These are phyloP conservation scores for Leptoclinus maculatus DNA, from an alignment of 2,797 vertebrate species.

Conservation along the genomic window DNA sequence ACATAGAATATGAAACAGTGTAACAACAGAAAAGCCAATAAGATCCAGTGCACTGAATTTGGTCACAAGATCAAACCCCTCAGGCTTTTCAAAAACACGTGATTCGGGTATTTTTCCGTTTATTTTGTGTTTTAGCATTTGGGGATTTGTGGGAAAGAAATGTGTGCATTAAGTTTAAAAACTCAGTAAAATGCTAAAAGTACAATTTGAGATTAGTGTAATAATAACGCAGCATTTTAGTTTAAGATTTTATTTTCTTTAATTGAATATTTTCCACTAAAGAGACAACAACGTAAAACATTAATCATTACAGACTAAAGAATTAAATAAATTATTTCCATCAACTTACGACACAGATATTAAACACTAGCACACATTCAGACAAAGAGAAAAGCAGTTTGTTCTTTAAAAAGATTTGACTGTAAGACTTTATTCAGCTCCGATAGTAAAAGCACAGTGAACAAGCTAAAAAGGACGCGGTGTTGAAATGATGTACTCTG, in stretches of 20 bases:
- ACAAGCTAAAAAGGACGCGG: neutral
- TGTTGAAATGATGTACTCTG: neutral
- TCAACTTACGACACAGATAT: neutral
- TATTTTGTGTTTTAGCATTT: slow-evolving; percentile 1
- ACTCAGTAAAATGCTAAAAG: neutral
- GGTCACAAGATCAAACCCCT: neutral
- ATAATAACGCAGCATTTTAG: neutral
- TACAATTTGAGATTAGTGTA: neutral
- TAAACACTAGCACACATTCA: neutral
- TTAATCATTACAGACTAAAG: neutral
- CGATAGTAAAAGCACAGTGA: slow-evolving; percentile 40
- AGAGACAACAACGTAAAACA: slow-evolving; percentile 2
- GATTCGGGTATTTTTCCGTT: neutral
- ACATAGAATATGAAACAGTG: neutral
- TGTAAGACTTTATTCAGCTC: slow-evolving; percentile 65
- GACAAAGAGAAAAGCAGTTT: neutral
- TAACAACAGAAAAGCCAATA: neutral
- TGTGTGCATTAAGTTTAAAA: neutral
- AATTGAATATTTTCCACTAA: neutral
- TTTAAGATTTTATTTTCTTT: neutral
- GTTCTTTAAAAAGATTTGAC: slow-evolving; percentile 35
- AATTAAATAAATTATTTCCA: slow-evolving; percentile 41
- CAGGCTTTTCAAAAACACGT: neutral
- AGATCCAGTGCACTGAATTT: neutral
- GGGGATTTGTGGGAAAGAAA: neutral